Base-by-base conservation (phyloP, 2,888 invertebrate species). In the Ectropis crepuscularia region DNA sequence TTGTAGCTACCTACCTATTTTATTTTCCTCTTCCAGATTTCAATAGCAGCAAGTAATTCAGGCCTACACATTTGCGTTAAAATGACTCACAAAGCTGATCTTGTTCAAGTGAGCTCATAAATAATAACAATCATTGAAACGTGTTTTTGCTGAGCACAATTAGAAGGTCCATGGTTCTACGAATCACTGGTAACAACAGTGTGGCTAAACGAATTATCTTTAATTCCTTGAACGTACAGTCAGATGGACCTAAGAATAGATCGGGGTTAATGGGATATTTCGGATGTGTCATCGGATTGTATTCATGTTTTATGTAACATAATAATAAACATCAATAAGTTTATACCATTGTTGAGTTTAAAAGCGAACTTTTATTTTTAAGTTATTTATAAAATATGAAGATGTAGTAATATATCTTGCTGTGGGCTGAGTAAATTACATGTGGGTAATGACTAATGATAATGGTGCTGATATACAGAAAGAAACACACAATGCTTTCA, bases 141-240 rank as follows among this genome's bases (percentile, higher is more conserved):
- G 46, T 63, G 79, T 89, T 89, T 89, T 88, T 88, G 85, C 84
- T 80, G 74, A 78, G 73, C 76, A 74, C 85, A 89, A 88, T 89
- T 88, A 89, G 80, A 83, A 81, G 80, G 64, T 66, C 55, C 63
- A 54, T 63, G 61, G 28, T 82, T 82, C 83, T 79, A 69, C 70
- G 84, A 84, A 83, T 69, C 73, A 65, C 60, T 70, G 61, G 63
- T 64, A 65, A 73, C 69, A 75, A 78, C 80, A 81, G 73, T 75
- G 73, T 77, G 74, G 65, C 69, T 68, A 73, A 67, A 70, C 71
- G 72, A 78, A 76, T 81, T 75, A 80, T 79, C 76, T 77, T 63
- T 62, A 70, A 57, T 82, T 81, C 80, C 68, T 16, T 68, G 81
- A 81, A 81, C 62, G 63, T 62, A 68, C 63, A 73, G 69, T 74